A percentile compares a stretch with the other conserved stretches of the same genome.
phyloP scores from a whole-genome alignment of 2,888 invertebrate species.

The Troides aeacus region DNA sequence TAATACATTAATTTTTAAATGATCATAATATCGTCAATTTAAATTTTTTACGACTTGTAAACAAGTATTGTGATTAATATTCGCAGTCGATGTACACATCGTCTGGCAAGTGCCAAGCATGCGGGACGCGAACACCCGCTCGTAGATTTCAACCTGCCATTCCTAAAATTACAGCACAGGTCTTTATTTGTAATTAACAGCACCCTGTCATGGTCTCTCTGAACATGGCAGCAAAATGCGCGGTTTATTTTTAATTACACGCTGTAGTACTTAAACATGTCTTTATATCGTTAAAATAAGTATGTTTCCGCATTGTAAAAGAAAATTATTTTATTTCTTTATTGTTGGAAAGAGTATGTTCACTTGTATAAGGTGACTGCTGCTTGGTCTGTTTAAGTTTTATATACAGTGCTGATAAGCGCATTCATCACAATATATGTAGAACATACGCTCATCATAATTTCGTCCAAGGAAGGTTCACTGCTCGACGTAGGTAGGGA shows the following conservation, averaged over 20 bases:
- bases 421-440: no score
- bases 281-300: no score
- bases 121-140: conserved; percentile 40
- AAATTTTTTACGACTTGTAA: conserved; percentile 19
- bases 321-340: no score
- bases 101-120: conserved; percentile 48
- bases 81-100: conserved; percentile 42
- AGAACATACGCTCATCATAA: no score
- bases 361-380: no score
- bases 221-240: conserved; percentile 21
- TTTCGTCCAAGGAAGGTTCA: no score
- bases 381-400: no score
- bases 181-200: conserved; percentile 37
- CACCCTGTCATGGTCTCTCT: conserved; percentile 40
- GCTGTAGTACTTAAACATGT: no score
- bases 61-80: conserved; percentile 36
- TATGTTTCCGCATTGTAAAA: no score
- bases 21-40: not conserved
- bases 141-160: conserved; percentile 55
- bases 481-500: no score
- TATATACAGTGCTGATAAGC: no score
- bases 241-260: conserved; percentile 1
- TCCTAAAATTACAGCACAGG: conserved; percentile 46
- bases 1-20: not conserved
- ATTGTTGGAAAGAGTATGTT: no score